A percentile compares a stretch with the other conserved stretches of the same genome.
Conservation (phyloP, 2,113 vertebrate genomes). For the Corynorhinus townsendii region DNA sequence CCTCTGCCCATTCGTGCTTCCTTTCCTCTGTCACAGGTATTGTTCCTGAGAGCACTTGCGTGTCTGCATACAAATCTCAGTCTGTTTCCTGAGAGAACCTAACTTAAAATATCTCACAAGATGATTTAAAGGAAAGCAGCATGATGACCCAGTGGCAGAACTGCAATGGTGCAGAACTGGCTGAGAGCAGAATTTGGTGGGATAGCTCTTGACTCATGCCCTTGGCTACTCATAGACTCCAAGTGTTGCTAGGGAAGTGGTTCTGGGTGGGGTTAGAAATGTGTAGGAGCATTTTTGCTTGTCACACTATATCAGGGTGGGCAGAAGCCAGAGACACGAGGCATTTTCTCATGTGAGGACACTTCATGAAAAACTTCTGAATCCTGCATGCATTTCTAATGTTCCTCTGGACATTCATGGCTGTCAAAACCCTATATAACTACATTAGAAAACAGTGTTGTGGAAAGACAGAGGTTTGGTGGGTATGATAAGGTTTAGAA, state of each 20-base stretch:
- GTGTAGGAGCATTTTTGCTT: not conserved
- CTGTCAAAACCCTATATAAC: not conserved
- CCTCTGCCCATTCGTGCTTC: not conserved
- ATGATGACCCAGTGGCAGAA: not conserved
- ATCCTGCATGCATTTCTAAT: not conserved
- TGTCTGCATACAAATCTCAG: no score
- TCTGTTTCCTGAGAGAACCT: not conserved
- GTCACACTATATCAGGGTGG: no score
- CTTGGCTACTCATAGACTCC: not conserved
- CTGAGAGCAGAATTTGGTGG: not conserved
- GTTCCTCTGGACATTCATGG: not conserved
- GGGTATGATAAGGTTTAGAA: not conserved
- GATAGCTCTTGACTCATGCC: no score
- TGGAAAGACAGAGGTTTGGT: not conserved
- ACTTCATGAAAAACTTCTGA: not conserved
- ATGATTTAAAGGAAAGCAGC: not conserved
- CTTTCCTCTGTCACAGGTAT: not conserved
- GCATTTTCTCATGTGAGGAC: not conserved
- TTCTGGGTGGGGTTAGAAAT: not conserved
- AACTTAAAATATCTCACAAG: not conserved
- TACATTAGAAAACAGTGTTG: not conserved
- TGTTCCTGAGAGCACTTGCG: not conserved
- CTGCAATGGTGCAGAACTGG: not conserved
- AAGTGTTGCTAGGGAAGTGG: not conserved
- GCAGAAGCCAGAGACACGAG: not conserved